Evolutionary conservation across 1,140 invertebrate species (phyloP).

Genomic region (Medauroidea extradentata): DNA sequence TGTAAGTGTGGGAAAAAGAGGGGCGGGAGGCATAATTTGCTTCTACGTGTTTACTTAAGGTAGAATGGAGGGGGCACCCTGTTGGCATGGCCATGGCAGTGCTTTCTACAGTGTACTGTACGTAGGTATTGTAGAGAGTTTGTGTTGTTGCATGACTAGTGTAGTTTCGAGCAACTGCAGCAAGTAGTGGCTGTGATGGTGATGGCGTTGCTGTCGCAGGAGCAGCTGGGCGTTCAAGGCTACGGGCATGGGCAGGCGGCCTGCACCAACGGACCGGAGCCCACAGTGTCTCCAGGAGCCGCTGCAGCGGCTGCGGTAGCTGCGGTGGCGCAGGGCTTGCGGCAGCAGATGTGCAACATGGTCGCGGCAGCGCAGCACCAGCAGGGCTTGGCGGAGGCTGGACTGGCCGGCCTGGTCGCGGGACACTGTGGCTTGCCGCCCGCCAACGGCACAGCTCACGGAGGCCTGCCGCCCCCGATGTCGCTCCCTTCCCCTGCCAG

Average conservation of each 20-base stretch:
- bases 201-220: not conserved
- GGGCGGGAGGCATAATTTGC: too few relatives aligned
- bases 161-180: too few relatives aligned
- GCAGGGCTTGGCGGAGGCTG: conserved; percentile 45
- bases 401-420: conserved; percentile 39
- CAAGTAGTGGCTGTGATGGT: too few relatives aligned
- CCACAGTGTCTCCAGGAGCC: conserved; percentile 59
- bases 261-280: conserved; percentile 55
- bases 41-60: too few relatives aligned
- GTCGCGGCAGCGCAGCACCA: conserved; percentile 57
- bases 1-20: too few relatives aligned
- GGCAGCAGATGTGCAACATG: conserved; percentile 69
- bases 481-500: not conserved
- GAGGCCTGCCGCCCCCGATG: conserved; percentile 18
- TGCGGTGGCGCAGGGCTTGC: conserved; percentile 63
- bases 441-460: conserved; percentile 36
- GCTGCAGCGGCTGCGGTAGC: conserved; percentile 67
- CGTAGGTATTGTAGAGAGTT: too few relatives aligned
- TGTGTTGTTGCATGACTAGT: too few relatives aligned
- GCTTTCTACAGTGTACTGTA: too few relatives aligned
- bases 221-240: conserved; percentile 42
- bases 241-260: conserved; percentile 27
- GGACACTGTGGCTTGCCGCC: conserved; percentile 38
- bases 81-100: too few relatives aligned
- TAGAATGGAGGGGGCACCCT: too few relatives aligned